Evolutionary conservation across 2,113 vertebrate genomes (phyloP), one percentile per base, ranked within the genome.

Genomic region (Dascyllus trimaculatus): DNA sequence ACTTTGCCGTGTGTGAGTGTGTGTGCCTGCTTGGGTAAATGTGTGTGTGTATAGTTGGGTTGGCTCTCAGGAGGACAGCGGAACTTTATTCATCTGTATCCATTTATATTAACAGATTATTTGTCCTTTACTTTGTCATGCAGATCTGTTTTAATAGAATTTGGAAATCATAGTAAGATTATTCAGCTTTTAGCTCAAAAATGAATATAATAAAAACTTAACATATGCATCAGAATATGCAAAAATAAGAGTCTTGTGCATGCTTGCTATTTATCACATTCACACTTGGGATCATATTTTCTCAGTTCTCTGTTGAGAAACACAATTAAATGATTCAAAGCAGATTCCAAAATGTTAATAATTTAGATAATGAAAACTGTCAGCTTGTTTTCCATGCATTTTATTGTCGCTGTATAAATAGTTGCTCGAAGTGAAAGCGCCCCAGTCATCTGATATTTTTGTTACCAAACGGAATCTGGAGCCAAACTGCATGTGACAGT

Each of bases 1-100:
- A 29, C 78, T 78, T 73, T 71, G 58, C 40, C 70, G 69, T 66
- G 71, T 56, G n/a, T n/a, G n/a, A n/a, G n/a, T 73, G 22, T 70
- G 66, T 48, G 35, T 19, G 38, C 45, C 57, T 11, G 25, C 56
- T 35, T 57, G 46, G 60, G 11, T 61, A 45, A 26, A 29, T n/a
- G 17, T 54, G 22, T 48, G 66, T 75, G 66, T 78, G 58, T 84
- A 25, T 25, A 76, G 61, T 54, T 80, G 71, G 71, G 49, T 53
- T 75, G 60, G 74, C 19, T 88, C 80, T 71, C 75, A 71, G 53
- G 21, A 46, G 68, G 38, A 51, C 1, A 26, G 7, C 29, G 21
- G 7, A 48, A 51, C 40, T 51, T 32, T 54, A 68, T 58, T 29
- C 57, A 51, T 73, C 4, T 45, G n/a, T 3, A 57, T 67, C 22